These are phyloP conservation scores for Cherax destructor DNA, from an alignment of 1,140 invertebrate genomes.

Conservation along the genomic window DNA sequence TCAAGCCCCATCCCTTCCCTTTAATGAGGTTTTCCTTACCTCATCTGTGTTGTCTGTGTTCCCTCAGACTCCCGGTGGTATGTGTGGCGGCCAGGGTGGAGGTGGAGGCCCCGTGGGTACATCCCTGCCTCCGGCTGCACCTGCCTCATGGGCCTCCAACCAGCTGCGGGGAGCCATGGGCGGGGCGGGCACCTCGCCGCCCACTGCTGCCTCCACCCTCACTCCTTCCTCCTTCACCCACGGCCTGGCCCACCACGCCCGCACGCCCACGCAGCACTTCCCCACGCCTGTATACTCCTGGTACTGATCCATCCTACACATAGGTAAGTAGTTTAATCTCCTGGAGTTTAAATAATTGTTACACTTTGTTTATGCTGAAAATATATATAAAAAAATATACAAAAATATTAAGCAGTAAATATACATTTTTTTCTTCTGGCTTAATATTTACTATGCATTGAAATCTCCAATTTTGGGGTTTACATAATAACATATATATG, in stretches of 20 bases:
- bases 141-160: constrained; percentile 54
- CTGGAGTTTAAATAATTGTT: no score
- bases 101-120: neutral
- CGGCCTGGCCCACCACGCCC: constrained; percentile 51
- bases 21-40: neutral
- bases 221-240: constrained; percentile 54
- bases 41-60: neutral
- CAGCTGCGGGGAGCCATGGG: constrained; percentile 62
- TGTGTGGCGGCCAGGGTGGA: constrained; percentile 17
- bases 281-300: constrained; percentile 57
- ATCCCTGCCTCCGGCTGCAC: constrained; percentile 12
- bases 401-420: neutral
- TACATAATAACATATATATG: no score
- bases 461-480: no score
- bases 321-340: neutral
- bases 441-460: neutral
- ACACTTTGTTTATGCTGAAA: no score
- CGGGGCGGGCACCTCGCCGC: constrained; percentile 26
- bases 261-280: constrained; percentile 56
- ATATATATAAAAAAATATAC: neutral
- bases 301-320: constrained; percentile 29
- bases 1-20: no score
- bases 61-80: constrained; percentile 13
- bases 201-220: constrained; percentile 45
- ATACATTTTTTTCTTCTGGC: neutral